Evolutionary conservation across 1,140 invertebrate species (phyloP), one percentile per base, ranked within the genome.

Genomic region (Chlorops oryzae): DNA sequence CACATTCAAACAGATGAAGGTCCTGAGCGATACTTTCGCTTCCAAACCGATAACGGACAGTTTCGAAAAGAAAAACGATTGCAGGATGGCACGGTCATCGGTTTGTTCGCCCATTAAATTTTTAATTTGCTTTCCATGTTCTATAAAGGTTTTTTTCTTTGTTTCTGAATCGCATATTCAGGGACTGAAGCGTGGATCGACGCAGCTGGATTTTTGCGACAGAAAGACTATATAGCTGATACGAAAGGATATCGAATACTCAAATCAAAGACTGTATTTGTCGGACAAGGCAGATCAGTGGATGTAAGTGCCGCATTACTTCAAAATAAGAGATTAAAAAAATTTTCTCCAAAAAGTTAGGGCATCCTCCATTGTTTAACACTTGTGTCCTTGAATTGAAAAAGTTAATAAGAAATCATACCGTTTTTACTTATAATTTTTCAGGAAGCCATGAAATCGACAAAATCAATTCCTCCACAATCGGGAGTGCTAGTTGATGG

Each of bases 1-100:
- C 88, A 92, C 73, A 89, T 92, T 58, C 90, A 92, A 73, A 92
- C 88, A n/a, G 90, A 92, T 64, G 88, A 90, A 72, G 89, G 88
- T 20, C 84, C 85, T 1, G 88, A 91, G 60, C 76, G 89, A 22
- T 89, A 85, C 72, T 90, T 90, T 74, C 79, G 86, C 49, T 92
- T 86, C 68, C 88, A 92, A 73, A 93, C 90, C 0, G 80, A 86
- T 54, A 90, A 86, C 67, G 89, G 89, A 2, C 89, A 93, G 65
- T 93, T 89, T 64, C 78, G 90, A 13, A 91, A 91, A 73, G 89
- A 92, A 65, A 87, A 88, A 66, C 77, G 89, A 44, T 74, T 92
- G 1, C 81, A 87, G 64, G 87, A 90, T 73, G 87, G 87, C 46
- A 87, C 85, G 3, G 85, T 88, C 47, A 80, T 88, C 47, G 86